Evolutionary conservation across 1,140 invertebrate species (phyloP).

Genomic region (Drosophila pallidifrons): DNA sequence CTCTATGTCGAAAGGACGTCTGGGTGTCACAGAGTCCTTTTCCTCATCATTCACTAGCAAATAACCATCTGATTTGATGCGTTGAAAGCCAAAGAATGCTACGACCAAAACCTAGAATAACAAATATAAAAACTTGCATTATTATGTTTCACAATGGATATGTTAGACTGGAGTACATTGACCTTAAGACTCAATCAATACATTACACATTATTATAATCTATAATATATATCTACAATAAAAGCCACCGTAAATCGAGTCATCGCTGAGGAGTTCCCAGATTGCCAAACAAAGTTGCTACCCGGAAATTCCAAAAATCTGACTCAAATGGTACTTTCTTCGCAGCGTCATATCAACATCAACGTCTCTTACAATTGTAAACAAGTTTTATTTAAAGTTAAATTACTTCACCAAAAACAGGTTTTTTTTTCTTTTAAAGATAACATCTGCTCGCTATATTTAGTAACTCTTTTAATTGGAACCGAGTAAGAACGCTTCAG

Average conservation of each 20-base stretch:
- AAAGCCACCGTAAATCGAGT: not conserved
- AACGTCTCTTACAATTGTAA: not conserved
- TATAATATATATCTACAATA: not conserved
- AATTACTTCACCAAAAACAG: not conserved
- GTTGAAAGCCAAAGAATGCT: constrained; percentile 81
- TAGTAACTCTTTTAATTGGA: not conserved
- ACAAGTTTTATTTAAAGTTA: not conserved
- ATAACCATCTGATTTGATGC: constrained; percentile 58
- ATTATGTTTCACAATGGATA: not conserved
- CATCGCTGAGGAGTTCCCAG: not conserved
- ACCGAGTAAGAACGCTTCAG: not conserved
- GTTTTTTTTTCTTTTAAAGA: not conserved
- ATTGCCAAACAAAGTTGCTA: too few species aligned
- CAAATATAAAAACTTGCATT: not conserved
- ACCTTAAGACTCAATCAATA: not conserved
- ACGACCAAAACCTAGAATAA: constrained; percentile 54
- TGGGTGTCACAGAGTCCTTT: constrained; percentile 15
- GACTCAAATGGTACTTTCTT: constrained; percentile 8
- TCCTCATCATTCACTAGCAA: constrained; percentile 34
- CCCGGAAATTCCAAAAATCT: not conserved
- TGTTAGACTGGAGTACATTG: too few species aligned
- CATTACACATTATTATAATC: not conserved
- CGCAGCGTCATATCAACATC: not conserved
- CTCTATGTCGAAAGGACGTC: constrained; percentile 61
- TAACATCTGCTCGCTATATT: not conserved